Base-by-base conservation (phyloP, 2,888 invertebrate species). In the Drosophila macrothrix region DNA sequence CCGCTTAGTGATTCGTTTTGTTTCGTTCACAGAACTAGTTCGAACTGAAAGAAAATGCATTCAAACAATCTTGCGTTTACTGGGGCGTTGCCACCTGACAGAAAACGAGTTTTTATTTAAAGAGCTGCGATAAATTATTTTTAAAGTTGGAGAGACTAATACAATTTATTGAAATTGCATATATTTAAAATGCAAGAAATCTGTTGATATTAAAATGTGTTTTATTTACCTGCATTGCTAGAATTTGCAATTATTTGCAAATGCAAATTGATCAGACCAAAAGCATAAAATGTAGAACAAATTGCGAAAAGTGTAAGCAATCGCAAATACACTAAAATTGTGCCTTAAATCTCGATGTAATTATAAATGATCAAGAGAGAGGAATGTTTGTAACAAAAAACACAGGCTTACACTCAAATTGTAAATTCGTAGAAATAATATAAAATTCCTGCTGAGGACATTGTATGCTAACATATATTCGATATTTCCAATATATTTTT, bases 1-100 rank as follows among this genome's bases (percentile, higher is more conserved):
- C 67, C 67, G 78, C 77, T 72, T 76, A 63, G 63, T 60, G 58
- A 76, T 76, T 76, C 54, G 41, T 49, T 55, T 74, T 52, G 50
- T 46, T 46, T 25, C 31, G 78, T 64, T 78, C 78, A 76, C 43
- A 63, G 77, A 78, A 78, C 78, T 72, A 50, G 78, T 76, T 78
- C 81, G 61, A 9, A 46, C 35, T 37, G 49, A 50, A 62, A 43
- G 58, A 66, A 63, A 76, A 76, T 78, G 78, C 78, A 78, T 72
- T 80, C 62, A 49, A 72, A 68, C 80, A 80, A 72, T 76, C 63
- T 62, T 78, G 55, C 59, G 58, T 43, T 67, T 46, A 33, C n/a
- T 33, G 46, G 35, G 43, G 68, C 14, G 80, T 56, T 78, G 78
- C 78, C 81, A 78, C 77, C 53, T 68, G 19, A 25, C 14, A 35